Percentiles rank a stretch among this genome's conserved stretches.
Evolutionary conservation across 1,140 invertebrate genomes (phyloP).

Genomic region (Drosophila repleta): DNA sequence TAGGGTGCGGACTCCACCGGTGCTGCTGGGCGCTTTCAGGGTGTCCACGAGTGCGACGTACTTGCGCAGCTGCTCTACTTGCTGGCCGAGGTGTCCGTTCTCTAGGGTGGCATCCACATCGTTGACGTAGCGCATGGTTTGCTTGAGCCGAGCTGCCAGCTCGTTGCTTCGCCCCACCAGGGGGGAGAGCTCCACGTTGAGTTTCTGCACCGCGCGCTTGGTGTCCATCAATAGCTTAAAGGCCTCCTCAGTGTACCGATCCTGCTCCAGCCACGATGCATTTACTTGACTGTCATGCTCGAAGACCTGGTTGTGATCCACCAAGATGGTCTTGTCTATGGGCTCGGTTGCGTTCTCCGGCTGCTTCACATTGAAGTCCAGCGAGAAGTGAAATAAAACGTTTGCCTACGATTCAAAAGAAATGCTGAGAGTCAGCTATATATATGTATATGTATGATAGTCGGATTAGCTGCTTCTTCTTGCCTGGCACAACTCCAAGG

Average conservation of each 20-base stretch:
- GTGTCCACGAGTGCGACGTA: conserved; percentile 51
- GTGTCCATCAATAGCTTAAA: conserved; percentile 37
- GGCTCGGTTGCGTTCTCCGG: conserved; percentile 33
- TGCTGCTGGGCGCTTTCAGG: conserved; percentile 32
- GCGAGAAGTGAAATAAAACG: conserved; percentile 53
- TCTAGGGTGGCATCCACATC: conserved; percentile 55
- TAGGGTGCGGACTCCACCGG: conserved; percentile 50
- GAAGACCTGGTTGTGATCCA: conserved; percentile 49
- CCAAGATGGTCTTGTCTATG: conserved; percentile 53
- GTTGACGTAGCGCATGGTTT: conserved; percentile 62
- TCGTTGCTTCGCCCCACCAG: conserved; percentile 64
- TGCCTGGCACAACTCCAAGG: conserved; percentile 31
- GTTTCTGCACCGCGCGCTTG: conserved; percentile 36
- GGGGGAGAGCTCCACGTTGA: conserved; percentile 56
- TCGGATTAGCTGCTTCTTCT: neutral
- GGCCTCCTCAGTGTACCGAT: conserved; percentile 30
- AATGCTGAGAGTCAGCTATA: too few relatives aligned
- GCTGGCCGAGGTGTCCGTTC: conserved; percentile 32
- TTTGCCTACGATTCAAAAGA: conserved; percentile 40
- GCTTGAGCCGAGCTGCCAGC: conserved; percentile 58
- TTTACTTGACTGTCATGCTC: conserved; percentile 35
- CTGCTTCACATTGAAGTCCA: conserved; percentile 60
- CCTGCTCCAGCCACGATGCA: neutral
- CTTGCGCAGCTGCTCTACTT: conserved; percentile 53
- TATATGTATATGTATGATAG: neutral